phyloP scores from a whole-genome alignment of 2,888 invertebrate genomes.

The Tetragonisca angustula region DNA sequence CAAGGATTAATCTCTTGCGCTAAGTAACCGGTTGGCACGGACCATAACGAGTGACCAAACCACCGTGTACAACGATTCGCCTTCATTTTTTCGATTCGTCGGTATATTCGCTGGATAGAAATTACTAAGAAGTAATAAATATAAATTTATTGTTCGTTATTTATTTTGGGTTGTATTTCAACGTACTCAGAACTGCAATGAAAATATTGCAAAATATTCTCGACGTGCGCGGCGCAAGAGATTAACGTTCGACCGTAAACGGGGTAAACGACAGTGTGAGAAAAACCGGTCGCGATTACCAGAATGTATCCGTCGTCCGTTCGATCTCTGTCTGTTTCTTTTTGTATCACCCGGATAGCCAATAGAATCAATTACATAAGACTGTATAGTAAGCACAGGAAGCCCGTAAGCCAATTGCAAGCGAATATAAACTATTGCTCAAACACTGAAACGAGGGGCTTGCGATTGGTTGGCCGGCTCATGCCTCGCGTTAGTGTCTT shows the following conservation, averaged over 20 bases:
- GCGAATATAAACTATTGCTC: constrained; percentile 70
- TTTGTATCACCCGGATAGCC: constrained; percentile 34
- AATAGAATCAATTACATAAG: constrained; percentile 68
- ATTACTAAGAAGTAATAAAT: no score
- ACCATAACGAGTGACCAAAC: no score
- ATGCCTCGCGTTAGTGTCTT: constrained; percentile 71
- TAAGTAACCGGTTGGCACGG: no score
- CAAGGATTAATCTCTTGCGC: background rate
- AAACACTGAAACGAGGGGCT: constrained; percentile 68
- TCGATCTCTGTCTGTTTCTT: constrained; percentile 16
- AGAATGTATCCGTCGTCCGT: constrained; percentile 52
- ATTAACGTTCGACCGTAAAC: background rate
- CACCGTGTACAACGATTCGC: no score
- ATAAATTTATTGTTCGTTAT: no score
- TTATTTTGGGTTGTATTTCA: no score
- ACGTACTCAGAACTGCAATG: no score
- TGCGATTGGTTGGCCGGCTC: constrained; percentile 72
- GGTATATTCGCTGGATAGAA: no score
- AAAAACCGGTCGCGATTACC: constrained; percentile 3
- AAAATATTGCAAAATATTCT: no score
- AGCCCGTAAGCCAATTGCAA: constrained; percentile 62
- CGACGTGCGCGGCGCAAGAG: no score
- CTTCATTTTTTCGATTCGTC: no score
- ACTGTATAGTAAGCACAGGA: constrained; percentile 64
- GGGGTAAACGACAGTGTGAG: background rate